These are phyloP conservation scores for Micropterix aruncella DNA, from an alignment of 2,888 invertebrate species.

Conservation along the genomic window DNA sequence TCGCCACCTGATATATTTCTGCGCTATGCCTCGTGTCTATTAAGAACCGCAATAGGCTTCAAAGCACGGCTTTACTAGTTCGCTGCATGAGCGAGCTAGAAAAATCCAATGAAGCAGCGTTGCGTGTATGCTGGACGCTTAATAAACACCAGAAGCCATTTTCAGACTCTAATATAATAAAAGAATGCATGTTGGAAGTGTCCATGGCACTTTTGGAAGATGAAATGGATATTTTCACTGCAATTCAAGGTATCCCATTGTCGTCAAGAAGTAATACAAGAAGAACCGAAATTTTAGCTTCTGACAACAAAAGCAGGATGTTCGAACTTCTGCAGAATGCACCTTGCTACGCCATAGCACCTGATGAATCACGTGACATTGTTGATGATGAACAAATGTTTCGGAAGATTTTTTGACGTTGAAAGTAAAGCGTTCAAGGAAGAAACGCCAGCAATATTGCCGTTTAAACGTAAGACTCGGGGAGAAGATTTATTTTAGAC, in stretches of 20 bases:
- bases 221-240: background rate
- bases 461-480: constrained; percentile 6
- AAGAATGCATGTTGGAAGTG: constrained; percentile 3
- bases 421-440: constrained; percentile 12
- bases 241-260: constrained; percentile 11
- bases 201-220: constrained; percentile 1
- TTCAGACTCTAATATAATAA: constrained; percentile 11
- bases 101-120: background rate
- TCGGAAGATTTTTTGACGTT: constrained; percentile 13
- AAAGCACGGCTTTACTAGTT: background rate
- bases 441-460: constrained; percentile 14
- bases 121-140: too few relatives aligned
- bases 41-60: too few relatives aligned
- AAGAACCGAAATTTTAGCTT: constrained; percentile 15
- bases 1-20: too few relatives aligned
- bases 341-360: constrained; percentile 14
- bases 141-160: too few relatives aligned
- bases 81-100: background rate
- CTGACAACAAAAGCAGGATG: constrained; percentile 13
- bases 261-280: constrained; percentile 13
- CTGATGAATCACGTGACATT: constrained; percentile 16
- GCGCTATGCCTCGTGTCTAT: too few relatives aligned
- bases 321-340: too few relatives aligned
- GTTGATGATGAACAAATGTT: constrained; percentile 16
- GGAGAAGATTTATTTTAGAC: constrained; percentile 12